Percentiles rank a stretch among this genome's conserved stretches.
Evolutionary conservation across 2,888 invertebrate species (phyloP).

Genomic region (Aphodius granarius): DNA sequence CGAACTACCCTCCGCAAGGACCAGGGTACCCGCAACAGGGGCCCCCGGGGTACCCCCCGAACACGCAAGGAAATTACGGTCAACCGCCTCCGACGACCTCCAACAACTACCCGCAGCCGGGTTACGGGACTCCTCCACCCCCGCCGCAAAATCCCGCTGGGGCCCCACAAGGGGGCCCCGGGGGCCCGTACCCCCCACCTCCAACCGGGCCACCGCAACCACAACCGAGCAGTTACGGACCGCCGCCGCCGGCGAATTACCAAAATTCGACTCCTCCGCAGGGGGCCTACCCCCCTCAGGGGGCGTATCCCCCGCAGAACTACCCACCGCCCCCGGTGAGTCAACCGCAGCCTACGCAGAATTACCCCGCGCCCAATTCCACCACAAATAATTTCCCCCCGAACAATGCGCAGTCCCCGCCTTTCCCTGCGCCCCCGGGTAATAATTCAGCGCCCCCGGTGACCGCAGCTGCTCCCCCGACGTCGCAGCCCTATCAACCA

Average conservation of each 20-base stretch:
- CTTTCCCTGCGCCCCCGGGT: constrained; percentile 59
- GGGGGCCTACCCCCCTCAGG: constrained; percentile 52
- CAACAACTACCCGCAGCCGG: constrained; percentile 60
- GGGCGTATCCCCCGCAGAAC: constrained; percentile 55
- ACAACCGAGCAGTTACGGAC: constrained; percentile 46
- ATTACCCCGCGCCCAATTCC: constrained; percentile 61
- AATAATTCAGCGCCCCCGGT: constrained; percentile 54
- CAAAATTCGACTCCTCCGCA: constrained; percentile 43
- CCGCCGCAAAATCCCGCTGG: constrained; percentile 40
- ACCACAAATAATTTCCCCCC: constrained; percentile 55
- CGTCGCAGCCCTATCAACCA: constrained; percentile 61
- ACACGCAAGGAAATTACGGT: constrained; percentile 62
- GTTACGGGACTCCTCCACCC: constrained; percentile 52
- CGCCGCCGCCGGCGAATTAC: constrained; percentile 48
- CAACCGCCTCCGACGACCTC: constrained; percentile 63
- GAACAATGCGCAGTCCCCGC: constrained; percentile 61
- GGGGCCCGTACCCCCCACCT: constrained; percentile 51
- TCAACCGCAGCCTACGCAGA: constrained; percentile 61
- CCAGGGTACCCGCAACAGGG: constrained; percentile 66
- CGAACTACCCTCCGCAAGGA: constrained; percentile 67
- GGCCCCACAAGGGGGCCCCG: constrained; percentile 39
- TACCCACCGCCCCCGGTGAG: constrained; percentile 60
- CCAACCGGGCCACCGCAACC: constrained; percentile 38
- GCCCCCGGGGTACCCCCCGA: constrained; percentile 66
- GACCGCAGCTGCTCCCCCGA: constrained; percentile 58